phyloP scores from a whole-genome alignment of 2,888 invertebrate species.

The Caenorhabditis sinica region DNA sequence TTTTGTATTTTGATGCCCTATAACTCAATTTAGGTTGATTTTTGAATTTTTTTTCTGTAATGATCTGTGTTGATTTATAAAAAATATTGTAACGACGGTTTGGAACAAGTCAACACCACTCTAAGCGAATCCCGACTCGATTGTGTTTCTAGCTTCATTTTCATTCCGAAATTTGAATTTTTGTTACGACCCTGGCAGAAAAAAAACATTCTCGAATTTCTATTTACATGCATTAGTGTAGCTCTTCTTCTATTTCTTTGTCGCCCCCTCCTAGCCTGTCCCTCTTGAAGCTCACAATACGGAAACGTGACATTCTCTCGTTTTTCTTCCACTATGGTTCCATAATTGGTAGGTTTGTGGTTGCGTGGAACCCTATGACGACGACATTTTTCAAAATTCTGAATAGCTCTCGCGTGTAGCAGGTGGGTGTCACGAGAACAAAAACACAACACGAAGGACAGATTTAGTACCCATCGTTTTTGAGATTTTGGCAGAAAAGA shows the following conservation, averaged over 20 bases:
- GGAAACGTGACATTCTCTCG: slow-evolving; percentile 45
- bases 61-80: too few species aligned
- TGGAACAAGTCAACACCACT: too few species aligned
- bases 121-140: too few species aligned
- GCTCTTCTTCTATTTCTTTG: not conserved
- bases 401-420: not conserved
- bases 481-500: not conserved
- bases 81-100: too few species aligned
- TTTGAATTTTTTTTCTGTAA: too few species aligned
- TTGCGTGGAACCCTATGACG: slow-evolving; percentile 39
- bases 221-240: slow-evolving; percentile 23
- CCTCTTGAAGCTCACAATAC: slow-evolving; percentile 19
- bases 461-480: slow-evolving; percentile 11
- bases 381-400: slow-evolving; percentile 15
- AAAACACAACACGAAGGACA: slow-evolving; percentile 18
- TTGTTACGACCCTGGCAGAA: slow-evolving; percentile 6
- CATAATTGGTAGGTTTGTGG: slow-evolving; percentile 31
- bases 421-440: slow-evolving; percentile 24
- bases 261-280: not conserved
- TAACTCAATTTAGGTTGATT: too few species aligned
- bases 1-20: too few species aligned
- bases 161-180: slow-evolving; percentile 5
- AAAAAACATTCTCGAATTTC: slow-evolving; percentile 50
- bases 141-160: not conserved
- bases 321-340: slow-evolving; percentile 5